Base-by-base conservation (phyloP, 2,888 invertebrate species). In the Rhyacophila evoluta region DNA sequence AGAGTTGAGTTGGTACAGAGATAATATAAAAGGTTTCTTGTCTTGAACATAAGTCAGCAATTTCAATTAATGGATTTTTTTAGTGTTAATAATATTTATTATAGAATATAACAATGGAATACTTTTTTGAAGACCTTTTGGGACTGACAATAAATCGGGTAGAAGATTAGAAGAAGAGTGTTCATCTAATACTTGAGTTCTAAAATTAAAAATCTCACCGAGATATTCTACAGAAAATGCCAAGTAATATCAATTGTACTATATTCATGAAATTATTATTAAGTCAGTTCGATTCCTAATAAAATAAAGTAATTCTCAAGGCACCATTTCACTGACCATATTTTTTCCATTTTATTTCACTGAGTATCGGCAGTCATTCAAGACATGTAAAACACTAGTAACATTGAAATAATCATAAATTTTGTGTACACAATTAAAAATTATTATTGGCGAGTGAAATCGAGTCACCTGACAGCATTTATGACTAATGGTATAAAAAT, bases 121-220 rank as follows among this genome's bases (percentile, higher is more conserved):
- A 72, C 28, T 78, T 78, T n/a, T 70, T 74, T 8, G 70, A 72
- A 27, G 78, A 78, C n/a, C 70, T 78, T 33, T 33, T 78, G 55
- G 78, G 78, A 25, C 39, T 78, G 11, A 41, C 69, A 19, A 41
- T 27, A 38, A 70, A 71, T 25, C 25, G 0, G 25, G 2, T 2
- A 33, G 4, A 6, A 33, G 29, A 33, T 4, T 33, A 33, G 4
- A 8, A 1, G 19, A 19, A 15, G 4, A 25, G 19, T 1, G 1
- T 39, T 4, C 15, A 1, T 39, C 15, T 15, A 39, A 6, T 19
- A 19, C 25, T 19, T 19, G 19, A 55, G 25, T 55, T 55, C 15
- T 19, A 55, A 33, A 10, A 41, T 8, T 19, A 8, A 1, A 10
- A 5, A 55, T 55, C 25, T 55, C 8, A 55, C 6, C 19, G 55